phyloP scores from a whole-genome alignment of 2,888 invertebrate genomes.

The Corbicula japonica region DNA sequence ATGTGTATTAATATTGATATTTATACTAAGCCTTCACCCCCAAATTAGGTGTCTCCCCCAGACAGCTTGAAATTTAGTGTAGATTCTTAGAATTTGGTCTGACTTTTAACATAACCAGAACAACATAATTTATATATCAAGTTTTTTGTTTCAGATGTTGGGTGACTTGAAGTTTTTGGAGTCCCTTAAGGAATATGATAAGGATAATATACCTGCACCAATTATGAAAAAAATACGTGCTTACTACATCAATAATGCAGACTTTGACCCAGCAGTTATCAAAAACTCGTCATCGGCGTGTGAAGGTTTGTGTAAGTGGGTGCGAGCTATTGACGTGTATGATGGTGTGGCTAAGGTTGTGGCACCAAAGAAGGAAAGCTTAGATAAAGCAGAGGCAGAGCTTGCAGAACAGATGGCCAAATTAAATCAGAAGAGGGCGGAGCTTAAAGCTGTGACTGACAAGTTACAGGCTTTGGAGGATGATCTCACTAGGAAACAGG shows the following conservation, averaged over 20 bases:
- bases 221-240: conserved; percentile 84
- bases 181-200: conserved; percentile 85
- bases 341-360: conserved; percentile 86
- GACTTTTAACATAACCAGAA: no score
- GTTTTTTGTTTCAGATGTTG: conserved; percentile 79
- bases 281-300: conserved; percentile 86
- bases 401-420: conserved; percentile 83
- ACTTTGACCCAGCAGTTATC: conserved; percentile 85
- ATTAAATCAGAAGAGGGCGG: conserved; percentile 82
- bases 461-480: conserved; percentile 83
- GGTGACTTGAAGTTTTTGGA: conserved; percentile 86
- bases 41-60: no score
- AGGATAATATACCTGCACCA: conserved; percentile 84
- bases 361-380: conserved; percentile 84
- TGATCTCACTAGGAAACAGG: conserved; percentile 82
- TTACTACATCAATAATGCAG: conserved; percentile 83
- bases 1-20: no score
- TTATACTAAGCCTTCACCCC: no score
- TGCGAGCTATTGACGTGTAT: conserved; percentile 85
- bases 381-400: conserved; percentile 80
- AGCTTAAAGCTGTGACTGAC: conserved; percentile 83
- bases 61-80: no score
- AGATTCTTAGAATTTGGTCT: no score
- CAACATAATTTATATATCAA: no score
- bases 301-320: conserved; percentile 86